A percentile compares a stretch with the other conserved stretches of the same genome.
These are phyloP conservation scores for Macrosoma leucophasiata DNA, from an alignment of 2,888 invertebrate species.

Conservation along the genomic window DNA sequence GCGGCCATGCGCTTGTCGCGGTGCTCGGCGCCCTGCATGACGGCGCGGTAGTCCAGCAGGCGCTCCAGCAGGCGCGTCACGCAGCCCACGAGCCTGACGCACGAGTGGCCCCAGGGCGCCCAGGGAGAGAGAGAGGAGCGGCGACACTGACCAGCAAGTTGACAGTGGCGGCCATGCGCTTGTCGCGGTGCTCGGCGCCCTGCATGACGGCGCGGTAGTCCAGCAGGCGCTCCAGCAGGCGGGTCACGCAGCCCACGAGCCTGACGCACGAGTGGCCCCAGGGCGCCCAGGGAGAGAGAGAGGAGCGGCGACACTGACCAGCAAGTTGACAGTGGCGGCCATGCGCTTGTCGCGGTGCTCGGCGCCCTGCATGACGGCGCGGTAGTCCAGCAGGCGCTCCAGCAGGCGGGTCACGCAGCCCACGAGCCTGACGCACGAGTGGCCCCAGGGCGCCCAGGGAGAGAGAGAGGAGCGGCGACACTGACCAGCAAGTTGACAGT, in stretches of 20 bases:
- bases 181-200: slow-evolving; percentile 95
- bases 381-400: slow-evolving; percentile 93
- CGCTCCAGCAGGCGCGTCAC: slow-evolving; percentile 92
- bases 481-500: slow-evolving; percentile 93
- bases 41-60: slow-evolving; percentile 94
- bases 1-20: slow-evolving; percentile 97
- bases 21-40: slow-evolving; percentile 96
- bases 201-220: slow-evolving; percentile 97
- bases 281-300: too few species aligned
- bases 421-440: slow-evolving; percentile 93
- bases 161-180: slow-evolving; percentile 97
- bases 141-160: slow-evolving; percentile 90
- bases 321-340: slow-evolving; percentile 96
- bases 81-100: slow-evolving; percentile 93
- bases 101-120: slow-evolving; percentile 93
- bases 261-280: slow-evolving; percentile 95
- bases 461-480: too few species aligned
- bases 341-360: slow-evolving; percentile 96
- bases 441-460: too few species aligned
- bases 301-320: too few species aligned
- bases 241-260: slow-evolving; percentile 93
- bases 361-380: slow-evolving; percentile 96
- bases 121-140: too few species aligned
- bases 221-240: slow-evolving; percentile 89
- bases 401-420: slow-evolving; percentile 92